Evolutionary conservation across 2,797 vertebrate genomes (phyloP), one percentile per base, ranked within the genome.

Genomic region (Toxotes lorentzi): DNA sequence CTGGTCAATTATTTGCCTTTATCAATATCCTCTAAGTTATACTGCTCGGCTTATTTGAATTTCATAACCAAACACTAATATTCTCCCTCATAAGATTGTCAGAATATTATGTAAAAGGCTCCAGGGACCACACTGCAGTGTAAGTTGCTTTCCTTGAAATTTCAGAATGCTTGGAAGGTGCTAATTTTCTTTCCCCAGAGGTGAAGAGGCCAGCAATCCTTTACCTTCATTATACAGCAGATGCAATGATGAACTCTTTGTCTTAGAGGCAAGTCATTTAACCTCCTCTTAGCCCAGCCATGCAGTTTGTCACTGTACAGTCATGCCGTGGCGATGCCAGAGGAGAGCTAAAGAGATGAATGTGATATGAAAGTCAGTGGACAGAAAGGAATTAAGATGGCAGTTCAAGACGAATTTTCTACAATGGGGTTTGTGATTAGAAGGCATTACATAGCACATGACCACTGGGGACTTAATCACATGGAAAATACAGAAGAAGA

Each of bases 231-330:
- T 94, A 93, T 84, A 73, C 67, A 81, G 73, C 83, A 88, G 88
- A 91, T 92, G 87, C 89, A 87, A 91, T 92, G 93, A 93, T 93
- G 88, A 93, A 93, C 86, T 91, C 88, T 89, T 90, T 93, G 91
- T 94, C 94, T 93, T 45, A 78, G 84, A 92, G 93, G 93, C 90
- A 90, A 94, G 91, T 93, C 88, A 91, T 94, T 95, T 95, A 94
- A 94, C 91, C 94, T 93, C 86, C 86, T 89, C 79, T 86, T 82
- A 87, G 82, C 80, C 83, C 78, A 38, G 86, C 77, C 63, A 45
- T 34, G 61, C 82, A 81, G 80, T 93, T 92, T 93, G 90, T 93
- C 91, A 92, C 62, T 9, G 58, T 76, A 66, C 69, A 83, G 78
- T 79, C 88, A 86, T 73, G 66, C 73, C 76, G 76, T 3, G 38